Evolutionary conservation across 2,113 vertebrate genomes (phyloP), one percentile per base, ranked within the genome.

Genomic region (Neopipo cinnamomea): DNA sequence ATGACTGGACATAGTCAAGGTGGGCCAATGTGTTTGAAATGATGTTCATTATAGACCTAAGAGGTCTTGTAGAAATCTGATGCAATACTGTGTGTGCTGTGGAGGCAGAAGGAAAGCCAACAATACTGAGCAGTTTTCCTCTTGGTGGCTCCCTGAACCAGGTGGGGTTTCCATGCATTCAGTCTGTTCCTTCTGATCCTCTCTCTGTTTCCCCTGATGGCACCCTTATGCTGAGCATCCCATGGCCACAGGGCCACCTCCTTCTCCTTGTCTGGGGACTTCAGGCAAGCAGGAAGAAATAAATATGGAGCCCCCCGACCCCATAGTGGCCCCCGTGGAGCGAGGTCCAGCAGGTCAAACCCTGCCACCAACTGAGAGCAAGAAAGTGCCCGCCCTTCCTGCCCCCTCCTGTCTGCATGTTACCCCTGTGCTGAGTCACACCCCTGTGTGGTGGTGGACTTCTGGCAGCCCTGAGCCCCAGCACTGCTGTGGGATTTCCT

Each of bases 341-440:
- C 33, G 19, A 52, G 2, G 6, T 42, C 66, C 39, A 52, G 13
- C 0, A 0, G 14, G 18, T 52, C 90, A 56, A 56, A 85, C 11
- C 35, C 35, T 66, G 68, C 18, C 39, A 75, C 39, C 19, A 65
- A 5, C 30, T 35, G 39, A 24, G 31, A 77, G 41, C 30, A 42
- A 65, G 39, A 11, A 42, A 61, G 12, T 9, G 5, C 10, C 12
- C 5, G 7, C 14, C 6, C 5, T 25, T 27, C 25, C 71, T 61
- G 20, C 9, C 31, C 22, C 12, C n/a, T 78, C 35, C 59, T 8
- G 11, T 16, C 55, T 5, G 5, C 63, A 5, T 1, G 0, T 4
- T 5, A 2, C 28, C 31, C 59, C 3, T 2, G 35, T 0, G 0
- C 76, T 67, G n/a, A 2, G 5, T 23, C 52, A 18, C 2, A 1